Base-by-base conservation (phyloP, 2,113 vertebrate species). In the Mormyrus lacerda region DNA sequence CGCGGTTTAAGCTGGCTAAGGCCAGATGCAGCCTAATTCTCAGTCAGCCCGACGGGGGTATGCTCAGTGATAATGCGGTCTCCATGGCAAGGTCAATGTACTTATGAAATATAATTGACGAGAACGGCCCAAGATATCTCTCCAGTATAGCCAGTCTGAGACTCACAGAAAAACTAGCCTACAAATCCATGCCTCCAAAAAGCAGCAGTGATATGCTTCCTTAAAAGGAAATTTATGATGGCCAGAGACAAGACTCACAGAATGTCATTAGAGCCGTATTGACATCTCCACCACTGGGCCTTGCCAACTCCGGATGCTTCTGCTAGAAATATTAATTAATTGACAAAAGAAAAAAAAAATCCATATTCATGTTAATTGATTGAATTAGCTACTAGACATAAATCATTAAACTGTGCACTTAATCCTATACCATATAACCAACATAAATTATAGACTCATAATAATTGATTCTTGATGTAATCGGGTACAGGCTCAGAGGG, bases 311-410 rank as follows among this genome's bases (percentile, higher is more conserved):
- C 0, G 2, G 73, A 79, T 39, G 73, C 35, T 79, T 35, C 73
- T 7, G 35, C 35, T 39, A 79, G 35, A 79, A 42, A 79, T 79
- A 79, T 79, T 19, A 79, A 79, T 42, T 42, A 79, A 79, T 79
- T 42, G 73, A 79, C 73, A 79, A 79, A 79, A 79, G 31, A 79
- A 79, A 79, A 73, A 58, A 61, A 79, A 69, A 69, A 69, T 31
- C 61, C 10, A 27, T 79, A 35, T 79, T 42, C 35, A 19, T 79
- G 31, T 42, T 79, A 79, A 79, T 42, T 79, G 73, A 42, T 39
- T 35, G 73, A 79, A 79, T 79, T 35, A 42, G 13, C 35, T 42
- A 79, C 73, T 79, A 79, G 35, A 79, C 73, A 79, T 79, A 42
- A 79, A 39, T 79, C 73, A 79, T 79, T 79, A 42, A 79, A 79